Evolutionary conservation across 2,888 invertebrate genomes (phyloP), one percentile per base, ranked within the genome.

Genomic region (Caenorhabditis angaria): DNA sequence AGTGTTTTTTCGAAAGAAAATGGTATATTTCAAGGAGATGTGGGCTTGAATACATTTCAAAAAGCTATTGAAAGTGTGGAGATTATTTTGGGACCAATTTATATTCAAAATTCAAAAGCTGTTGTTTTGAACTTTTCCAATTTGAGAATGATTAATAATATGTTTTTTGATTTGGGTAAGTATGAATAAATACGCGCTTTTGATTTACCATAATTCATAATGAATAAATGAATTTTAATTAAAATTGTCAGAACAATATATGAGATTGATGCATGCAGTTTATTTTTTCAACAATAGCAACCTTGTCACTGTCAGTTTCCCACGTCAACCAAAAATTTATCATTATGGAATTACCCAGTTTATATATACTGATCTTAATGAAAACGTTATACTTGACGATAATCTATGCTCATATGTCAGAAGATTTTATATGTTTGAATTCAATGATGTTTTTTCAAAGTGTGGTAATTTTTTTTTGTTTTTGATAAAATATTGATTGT

Each of bases 291-390:
- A 32, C n/a, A 56, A 56, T 35, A 2, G 1, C 20, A 20, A 22
- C 3, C 22, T 56, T 6, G 22, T 18, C 1, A 28, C 29, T 18
- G 2, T 56, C 1, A 28, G 20, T 20, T 28, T 56, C 20, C 56
- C 56, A n/a, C 18, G 5, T 14, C 56, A 28, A 14, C 29, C 25
- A 56, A 56, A 56, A 32, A 1, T 56, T 1, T 2, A 32, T 14
- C 56, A 56, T 22, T 56, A 32, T 32, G 32, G 56, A 12, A 32
- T 18, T 20, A 32, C 28, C n/a, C 32, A 32, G 2, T 56, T 56
- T 32, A 22, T 56, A 20, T 20, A 5, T 22, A 22, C 32, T 5
- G 14, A 18, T 5, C 12, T 10, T 4, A 56, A 56, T 22, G 2
- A 18, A 20, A 10, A 1, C 1, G n/a, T 56, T 1, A 20, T 20